phyloP scores from a whole-genome alignment of 1,140 invertebrate genomes.

The Drosophila equinoxialis region DNA sequence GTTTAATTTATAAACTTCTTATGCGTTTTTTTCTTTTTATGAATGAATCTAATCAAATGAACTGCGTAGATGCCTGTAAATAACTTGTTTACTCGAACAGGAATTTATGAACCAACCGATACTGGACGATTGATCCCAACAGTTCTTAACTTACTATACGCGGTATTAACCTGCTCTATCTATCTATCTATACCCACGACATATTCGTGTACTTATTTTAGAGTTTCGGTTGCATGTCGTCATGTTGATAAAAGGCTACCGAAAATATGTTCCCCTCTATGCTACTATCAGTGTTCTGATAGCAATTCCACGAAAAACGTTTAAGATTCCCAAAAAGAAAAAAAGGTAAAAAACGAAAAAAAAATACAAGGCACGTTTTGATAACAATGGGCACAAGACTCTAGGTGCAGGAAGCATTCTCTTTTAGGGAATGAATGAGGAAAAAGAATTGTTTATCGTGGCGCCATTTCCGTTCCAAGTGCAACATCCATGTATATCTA shows the following conservation, averaged over 20 bases:
- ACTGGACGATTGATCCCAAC: background rate
- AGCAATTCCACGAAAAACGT: slow-evolving; percentile 44
- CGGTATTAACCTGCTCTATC: background rate
- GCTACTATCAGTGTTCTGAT: slow-evolving; percentile 51
- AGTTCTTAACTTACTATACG: background rate
- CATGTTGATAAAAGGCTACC: slow-evolving; percentile 23
- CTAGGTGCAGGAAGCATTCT: slow-evolving; percentile 6
- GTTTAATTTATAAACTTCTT: background rate
- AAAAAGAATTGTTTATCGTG: background rate
- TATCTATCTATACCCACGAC: background rate
- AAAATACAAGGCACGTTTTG: slow-evolving; percentile 45
- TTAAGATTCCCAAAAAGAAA: slow-evolving; percentile 28
- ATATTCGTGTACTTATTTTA: background rate
- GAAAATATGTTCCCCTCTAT: slow-evolving; percentile 44
- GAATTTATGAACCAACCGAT: background rate
- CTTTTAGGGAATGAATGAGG: background rate
- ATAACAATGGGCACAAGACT: slow-evolving; percentile 8
- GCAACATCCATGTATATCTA: background rate
- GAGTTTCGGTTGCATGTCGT: background rate
- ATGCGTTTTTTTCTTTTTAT: background rate
- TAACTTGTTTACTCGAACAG: background rate
- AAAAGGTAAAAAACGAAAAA: slow-evolving; percentile 23
- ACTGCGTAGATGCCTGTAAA: slow-evolving; percentile 1
- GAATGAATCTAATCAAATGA: slow-evolving; percentile 1
- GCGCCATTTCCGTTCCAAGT: background rate